A percentile compares a stretch with the other conserved stretches of the same genome.
These are phyloP conservation scores for Eumerus sabulonum DNA, from an alignment of 2,888 invertebrate species.

Conservation along the genomic window DNA sequence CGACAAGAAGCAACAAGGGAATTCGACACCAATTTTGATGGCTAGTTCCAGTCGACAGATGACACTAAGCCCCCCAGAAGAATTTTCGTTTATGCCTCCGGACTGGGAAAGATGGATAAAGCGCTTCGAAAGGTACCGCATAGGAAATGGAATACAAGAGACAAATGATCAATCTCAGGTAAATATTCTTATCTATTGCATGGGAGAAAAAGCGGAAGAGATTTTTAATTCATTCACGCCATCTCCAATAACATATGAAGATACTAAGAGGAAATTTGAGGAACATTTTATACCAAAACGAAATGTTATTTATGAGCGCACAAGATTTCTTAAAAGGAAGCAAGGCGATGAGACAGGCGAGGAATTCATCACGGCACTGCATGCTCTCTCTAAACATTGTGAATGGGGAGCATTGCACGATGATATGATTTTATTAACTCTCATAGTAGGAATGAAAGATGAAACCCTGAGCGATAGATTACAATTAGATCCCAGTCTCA, in stretches of 20 bases:
- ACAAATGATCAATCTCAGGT: conserved; percentile 13
- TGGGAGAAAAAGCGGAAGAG: conserved; percentile 27
- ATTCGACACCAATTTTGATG: neutral
- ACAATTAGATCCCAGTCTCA: conserved; percentile 16
- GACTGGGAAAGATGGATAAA: no score
- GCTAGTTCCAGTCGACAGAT: conserved; percentile 5
- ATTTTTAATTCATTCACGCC: no score
- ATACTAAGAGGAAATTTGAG: conserved; percentile 14
- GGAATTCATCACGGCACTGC: conserved; percentile 1
- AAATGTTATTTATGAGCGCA: conserved; percentile 25
- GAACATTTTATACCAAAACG: conserved; percentile 31
- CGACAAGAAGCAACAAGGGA: no score
- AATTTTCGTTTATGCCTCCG: no score
- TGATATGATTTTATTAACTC: conserved; percentile 15
- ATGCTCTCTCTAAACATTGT: neutral
- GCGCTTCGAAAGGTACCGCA: no score
- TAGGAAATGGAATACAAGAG: conserved; percentile 7
- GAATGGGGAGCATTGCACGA: conserved; percentile 22
- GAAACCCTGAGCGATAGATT: conserved; percentile 11
- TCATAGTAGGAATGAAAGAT: conserved; percentile 21
- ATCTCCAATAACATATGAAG: no score
- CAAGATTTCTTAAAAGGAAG: conserved; percentile 18
- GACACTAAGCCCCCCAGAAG: conserved; percentile 8
- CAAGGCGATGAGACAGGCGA: conserved; percentile 16
- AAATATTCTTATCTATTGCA: no score